Evolutionary conservation across 2,888 invertebrate genomes (phyloP).

Genomic region (Ochropleura plecta): DNA sequence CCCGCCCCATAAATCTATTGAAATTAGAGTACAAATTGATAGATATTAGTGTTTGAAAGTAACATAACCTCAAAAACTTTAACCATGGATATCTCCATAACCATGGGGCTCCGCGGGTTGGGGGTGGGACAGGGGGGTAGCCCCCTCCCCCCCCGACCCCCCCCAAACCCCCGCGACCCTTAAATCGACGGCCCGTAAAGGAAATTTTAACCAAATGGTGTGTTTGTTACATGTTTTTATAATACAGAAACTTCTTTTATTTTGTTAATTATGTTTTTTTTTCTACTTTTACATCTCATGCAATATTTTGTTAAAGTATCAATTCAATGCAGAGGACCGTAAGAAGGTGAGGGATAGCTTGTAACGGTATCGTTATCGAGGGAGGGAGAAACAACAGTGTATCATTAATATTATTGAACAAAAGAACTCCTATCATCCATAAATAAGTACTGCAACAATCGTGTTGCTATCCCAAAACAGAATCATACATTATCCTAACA

Average conservation of each 20-base stretch:
- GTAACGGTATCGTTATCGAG: constrained; percentile 7
- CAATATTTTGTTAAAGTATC: background rate
- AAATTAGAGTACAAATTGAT: too few species aligned
- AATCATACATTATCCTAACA: constrained; percentile 7
- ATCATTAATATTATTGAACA: constrained; percentile 24
- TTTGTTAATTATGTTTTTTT: background rate
- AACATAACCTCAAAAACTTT: too few species aligned
- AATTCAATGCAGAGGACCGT: background rate
- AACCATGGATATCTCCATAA: too few species aligned
- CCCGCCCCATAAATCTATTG: too few species aligned
- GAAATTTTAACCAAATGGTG: too few species aligned
- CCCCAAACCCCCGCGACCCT: too few species aligned
- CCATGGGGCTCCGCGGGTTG: too few species aligned
- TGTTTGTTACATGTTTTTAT: background rate
- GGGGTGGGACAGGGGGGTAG: too few species aligned
- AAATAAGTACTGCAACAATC: background rate
- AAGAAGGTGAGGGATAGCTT: constrained; percentile 24
- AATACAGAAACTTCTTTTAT: background rate
- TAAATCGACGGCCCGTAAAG: too few species aligned
- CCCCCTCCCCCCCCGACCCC: too few species aligned
- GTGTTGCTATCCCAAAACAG: background rate
- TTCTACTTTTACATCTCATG: background rate
- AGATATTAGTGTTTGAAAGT: too few species aligned
- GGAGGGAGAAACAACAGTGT: constrained; percentile 32
- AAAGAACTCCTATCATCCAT: constrained; percentile 10